Conservation (phyloP, 2,888 invertebrate genomes). For the Lacanobia wlatinum region DNA sequence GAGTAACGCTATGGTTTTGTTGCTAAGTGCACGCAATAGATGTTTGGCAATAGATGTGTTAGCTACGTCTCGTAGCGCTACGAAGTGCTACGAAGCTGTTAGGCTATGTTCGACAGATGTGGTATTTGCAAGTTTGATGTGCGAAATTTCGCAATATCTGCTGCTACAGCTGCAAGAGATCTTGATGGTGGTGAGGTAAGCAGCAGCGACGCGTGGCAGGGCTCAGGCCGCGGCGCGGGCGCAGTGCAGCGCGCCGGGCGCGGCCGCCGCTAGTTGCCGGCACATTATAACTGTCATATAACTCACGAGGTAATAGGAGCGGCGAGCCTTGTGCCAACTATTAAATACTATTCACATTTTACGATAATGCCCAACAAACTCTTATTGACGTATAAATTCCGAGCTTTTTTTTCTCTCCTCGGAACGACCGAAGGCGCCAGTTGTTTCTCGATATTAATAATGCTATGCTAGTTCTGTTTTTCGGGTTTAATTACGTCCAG, state of each 20-base stretch:
- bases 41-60: background rate
- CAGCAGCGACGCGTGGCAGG: slow-evolving; percentile 18
- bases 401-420: slow-evolving; percentile 76
- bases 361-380: slow-evolving; percentile 88
- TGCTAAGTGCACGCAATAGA: background rate
- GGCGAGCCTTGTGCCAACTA: slow-evolving; percentile 87
- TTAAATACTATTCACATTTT: slow-evolving; percentile 88
- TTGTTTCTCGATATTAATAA: slow-evolving; percentile 87
- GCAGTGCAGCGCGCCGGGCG: slow-evolving; percentile 33
- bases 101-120: background rate
- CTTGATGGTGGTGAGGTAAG: background rate
- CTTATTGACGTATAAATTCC: slow-evolving; percentile 89
- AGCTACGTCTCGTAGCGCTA: slow-evolving; percentile 9
- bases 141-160: background rate
- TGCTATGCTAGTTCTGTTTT: slow-evolving; percentile 84
- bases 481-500: slow-evolving; percentile 85
- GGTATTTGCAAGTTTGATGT: background rate
- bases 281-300: slow-evolving; percentile 85
- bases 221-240: slow-evolving; percentile 21
- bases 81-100: slow-evolving; percentile 13
- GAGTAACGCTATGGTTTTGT: slow-evolving; percentile 1
- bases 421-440: slow-evolving; percentile 87
- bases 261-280: slow-evolving; percentile 56
- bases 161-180: background rate
- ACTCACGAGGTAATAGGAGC: slow-evolving; percentile 87